Base-by-base conservation (phyloP, 1,140 invertebrate genomes). In the Brachionus plicatilis region DNA sequence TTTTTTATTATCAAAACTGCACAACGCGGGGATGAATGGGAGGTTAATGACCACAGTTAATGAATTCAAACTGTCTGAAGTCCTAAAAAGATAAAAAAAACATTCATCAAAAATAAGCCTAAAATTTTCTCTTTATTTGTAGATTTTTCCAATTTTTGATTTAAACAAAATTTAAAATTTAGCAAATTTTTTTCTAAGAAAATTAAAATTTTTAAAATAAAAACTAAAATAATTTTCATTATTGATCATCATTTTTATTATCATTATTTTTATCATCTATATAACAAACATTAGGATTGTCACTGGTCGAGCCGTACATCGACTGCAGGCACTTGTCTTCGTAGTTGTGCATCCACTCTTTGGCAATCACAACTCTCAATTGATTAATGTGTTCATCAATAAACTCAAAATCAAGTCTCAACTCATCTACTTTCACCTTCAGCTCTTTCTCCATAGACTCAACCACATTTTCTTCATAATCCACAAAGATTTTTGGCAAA, bases 251-350 rank as follows among this genome's bases (percentile, higher is more conserved):
- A 60, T 60, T 60, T 68, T 68, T 33, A 68, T 72, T 43, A 68
- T 68, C 11, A 68, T 7, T 68, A 43, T 72, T 41, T 43, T 72
- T 72, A 43, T 72, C 68, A 72, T 72, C 68, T 20, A 72, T 43
- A 20, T 72, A 72, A 72, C 14, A 37, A 72, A 72, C 33, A 72
- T 43, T 72, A 37, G 68, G 33, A 20, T 43, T 72, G 17, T 72
- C 68, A 72, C 14, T 43, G 12, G 14, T 43, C 17, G 68, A 72
- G 20, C 37, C 68, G 41, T 72, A 72, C 12, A 72, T 72, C 17
- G 68, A n/a, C 7, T 80, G 76, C 12, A 80, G 41, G 7, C 27
- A 80, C 53, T 80, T 80, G 41, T 80, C 76, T 53, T 80, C 76
- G 41, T 80, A 80, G 50, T 65, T 56, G 24, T 41, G 29, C 50